phyloP scores from a whole-genome alignment of 2,888 invertebrate genomes.

The Cryptus armator region DNA sequence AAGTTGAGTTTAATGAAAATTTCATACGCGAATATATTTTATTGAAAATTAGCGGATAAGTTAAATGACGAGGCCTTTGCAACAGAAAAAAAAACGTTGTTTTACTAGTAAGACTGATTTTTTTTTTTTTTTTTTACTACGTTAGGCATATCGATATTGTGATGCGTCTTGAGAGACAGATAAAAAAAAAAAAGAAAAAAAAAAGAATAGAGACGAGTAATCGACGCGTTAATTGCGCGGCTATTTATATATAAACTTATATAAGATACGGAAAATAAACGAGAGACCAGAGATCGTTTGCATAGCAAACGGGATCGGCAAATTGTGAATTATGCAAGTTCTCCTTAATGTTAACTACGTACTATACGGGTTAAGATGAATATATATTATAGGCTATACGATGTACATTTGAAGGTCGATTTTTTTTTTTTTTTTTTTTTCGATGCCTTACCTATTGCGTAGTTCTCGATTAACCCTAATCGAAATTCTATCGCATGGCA shows the following conservation, averaged over 20 bases:
- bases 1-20: neutral
- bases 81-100: conserved; percentile 18
- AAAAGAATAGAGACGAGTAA: too few species aligned
- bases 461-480: neutral
- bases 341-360: conserved; percentile 27
- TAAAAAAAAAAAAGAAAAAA: too few species aligned
- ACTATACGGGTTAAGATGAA: conserved; percentile 36
- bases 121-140: neutral
- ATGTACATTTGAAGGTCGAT: neutral
- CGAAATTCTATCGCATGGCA: neutral
- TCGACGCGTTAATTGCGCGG: too few species aligned
- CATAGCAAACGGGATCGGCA: conserved; percentile 26
- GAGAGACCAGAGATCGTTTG: conserved; percentile 20
- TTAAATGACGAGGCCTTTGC: conserved; percentile 37
- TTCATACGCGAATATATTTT: conserved; percentile 3
- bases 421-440: neutral
- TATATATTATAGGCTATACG: conserved; percentile 31
- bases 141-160: neutral
- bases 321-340: neutral
- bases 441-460: neutral
- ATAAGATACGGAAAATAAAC: neutral
- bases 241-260: neutral
- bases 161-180: too few species aligned
- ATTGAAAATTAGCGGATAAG: conserved; percentile 7
- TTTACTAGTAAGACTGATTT: conserved; percentile 45